Evolutionary conservation across 2,888 invertebrate species (phyloP).

Genomic region (Strigamia crassipes): DNA sequence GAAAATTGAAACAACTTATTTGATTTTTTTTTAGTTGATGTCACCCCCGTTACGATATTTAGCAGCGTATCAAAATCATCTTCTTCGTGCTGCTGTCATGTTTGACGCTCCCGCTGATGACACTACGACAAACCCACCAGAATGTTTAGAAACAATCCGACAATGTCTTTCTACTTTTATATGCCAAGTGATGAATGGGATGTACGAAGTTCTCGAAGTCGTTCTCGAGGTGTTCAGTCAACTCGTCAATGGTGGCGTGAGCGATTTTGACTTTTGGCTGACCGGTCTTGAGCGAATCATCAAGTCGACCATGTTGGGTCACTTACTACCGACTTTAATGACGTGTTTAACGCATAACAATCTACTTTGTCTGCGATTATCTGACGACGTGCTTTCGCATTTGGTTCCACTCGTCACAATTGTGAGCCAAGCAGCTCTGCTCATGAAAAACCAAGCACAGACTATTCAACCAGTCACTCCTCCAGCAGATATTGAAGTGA

Average conservation of each 20-base stretch:
- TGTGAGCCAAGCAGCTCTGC: slow-evolving; percentile 55
- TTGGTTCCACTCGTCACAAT: slow-evolving; percentile 57
- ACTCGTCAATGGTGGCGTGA: slow-evolving; percentile 53
- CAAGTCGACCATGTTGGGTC: slow-evolving; percentile 58
- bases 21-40: slow-evolving; percentile 50
- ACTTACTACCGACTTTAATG: slow-evolving; percentile 56
- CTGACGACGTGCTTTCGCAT: slow-evolving; percentile 56
- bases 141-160: slow-evolving; percentile 52
- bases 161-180: slow-evolving; percentile 53
- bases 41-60: slow-evolving; percentile 56
- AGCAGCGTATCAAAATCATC: slow-evolving; percentile 57
- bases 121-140: background rate
- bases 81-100: slow-evolving; percentile 55
- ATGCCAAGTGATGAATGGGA: slow-evolving; percentile 55
- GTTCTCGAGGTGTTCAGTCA: slow-evolving; percentile 55
- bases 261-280: slow-evolving; percentile 55
- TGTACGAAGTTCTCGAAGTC: slow-evolving; percentile 56
- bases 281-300: slow-evolving; percentile 56
- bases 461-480: slow-evolving; percentile 24
- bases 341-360: slow-evolving; percentile 57
- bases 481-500: slow-evolving; percentile 19
- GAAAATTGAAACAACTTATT: background rate
- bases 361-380: slow-evolving; percentile 55
- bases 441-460: slow-evolving; percentile 45
- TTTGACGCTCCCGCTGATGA: slow-evolving; percentile 42